Conservation (phyloP, 1,140 invertebrate species). For the Archegozetes longisetosus region DNA sequence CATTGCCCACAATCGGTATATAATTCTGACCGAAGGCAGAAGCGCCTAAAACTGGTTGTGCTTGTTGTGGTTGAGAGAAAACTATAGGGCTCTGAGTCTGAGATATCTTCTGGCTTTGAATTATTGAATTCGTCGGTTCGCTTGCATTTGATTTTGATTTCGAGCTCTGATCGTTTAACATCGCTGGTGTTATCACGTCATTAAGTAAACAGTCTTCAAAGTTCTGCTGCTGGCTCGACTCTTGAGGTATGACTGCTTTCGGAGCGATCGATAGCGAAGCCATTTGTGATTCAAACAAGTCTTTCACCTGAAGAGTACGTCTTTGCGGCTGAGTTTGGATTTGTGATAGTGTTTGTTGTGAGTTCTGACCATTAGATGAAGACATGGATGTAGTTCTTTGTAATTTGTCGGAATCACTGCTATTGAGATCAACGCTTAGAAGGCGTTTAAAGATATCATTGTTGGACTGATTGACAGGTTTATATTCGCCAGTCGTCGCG, state of each 20-base stretch:
- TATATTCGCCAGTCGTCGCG: not conserved
- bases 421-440: not conserved
- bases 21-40: not conserved
- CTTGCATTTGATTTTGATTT: not conserved
- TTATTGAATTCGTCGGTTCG: not conserved
- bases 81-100: not conserved
- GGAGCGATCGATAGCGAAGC: too few species aligned
- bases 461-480: not conserved
- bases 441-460: not conserved
- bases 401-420: not conserved
- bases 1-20: not conserved
- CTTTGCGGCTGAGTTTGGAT: not conserved
- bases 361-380: not conserved
- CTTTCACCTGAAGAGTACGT: not conserved
- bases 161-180: not conserved
- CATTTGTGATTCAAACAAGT: slow-evolving; percentile 9
- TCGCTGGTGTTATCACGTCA: not conserved
- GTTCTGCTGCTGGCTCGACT: not conserved
- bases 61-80: not conserved
- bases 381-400: not conserved
- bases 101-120: too few species aligned
- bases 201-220: too few species aligned
- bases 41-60: not conserved
- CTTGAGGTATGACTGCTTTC: not conserved
- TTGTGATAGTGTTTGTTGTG: not conserved